Evolutionary conservation across 2,888 invertebrate species (phyloP).

Genomic region (Latrodectus elegans): DNA sequence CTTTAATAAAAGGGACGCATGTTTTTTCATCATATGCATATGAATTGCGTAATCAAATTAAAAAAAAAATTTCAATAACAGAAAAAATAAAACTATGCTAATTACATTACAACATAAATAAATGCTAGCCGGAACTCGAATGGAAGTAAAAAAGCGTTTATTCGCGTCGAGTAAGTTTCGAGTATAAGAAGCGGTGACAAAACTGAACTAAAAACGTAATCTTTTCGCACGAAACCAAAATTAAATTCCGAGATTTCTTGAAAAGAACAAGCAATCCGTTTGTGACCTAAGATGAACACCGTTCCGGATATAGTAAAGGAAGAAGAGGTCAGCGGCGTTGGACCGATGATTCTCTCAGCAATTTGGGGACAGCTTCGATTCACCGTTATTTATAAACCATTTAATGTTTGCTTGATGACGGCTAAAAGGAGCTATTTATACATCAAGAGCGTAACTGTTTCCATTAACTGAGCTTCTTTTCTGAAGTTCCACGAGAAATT

Average conservation of each 20-base stretch:
- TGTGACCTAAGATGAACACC: constrained; percentile 27
- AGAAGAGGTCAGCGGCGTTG: constrained; percentile 42
- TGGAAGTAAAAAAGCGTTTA: too few relatives aligned
- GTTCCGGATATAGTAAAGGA: constrained; percentile 42
- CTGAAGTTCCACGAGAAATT: too few relatives aligned
- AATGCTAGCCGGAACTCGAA: too few relatives aligned
- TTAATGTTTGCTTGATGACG: background rate
- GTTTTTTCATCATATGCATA: too few relatives aligned
- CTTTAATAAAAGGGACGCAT: too few relatives aligned
- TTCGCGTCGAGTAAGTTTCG: background rate
- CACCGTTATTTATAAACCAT: constrained; percentile 5
- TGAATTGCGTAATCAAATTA: too few relatives aligned
- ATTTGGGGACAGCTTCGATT: constrained; percentile 18
- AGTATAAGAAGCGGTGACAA: background rate
- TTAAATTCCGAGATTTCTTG: background rate
- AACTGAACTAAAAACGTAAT: background rate
- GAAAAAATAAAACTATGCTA: too few relatives aligned
- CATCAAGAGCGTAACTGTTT: background rate
- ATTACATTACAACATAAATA: too few relatives aligned
- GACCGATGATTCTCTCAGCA: constrained; percentile 35
- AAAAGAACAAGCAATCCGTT: background rate
- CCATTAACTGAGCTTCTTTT: background rate
- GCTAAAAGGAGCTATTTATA: background rate
- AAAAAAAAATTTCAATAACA: too few relatives aligned
- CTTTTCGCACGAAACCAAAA: background rate